Conservation (phyloP, 2,113 vertebrate genomes). For the Pachycephala philippinensis region DNA sequence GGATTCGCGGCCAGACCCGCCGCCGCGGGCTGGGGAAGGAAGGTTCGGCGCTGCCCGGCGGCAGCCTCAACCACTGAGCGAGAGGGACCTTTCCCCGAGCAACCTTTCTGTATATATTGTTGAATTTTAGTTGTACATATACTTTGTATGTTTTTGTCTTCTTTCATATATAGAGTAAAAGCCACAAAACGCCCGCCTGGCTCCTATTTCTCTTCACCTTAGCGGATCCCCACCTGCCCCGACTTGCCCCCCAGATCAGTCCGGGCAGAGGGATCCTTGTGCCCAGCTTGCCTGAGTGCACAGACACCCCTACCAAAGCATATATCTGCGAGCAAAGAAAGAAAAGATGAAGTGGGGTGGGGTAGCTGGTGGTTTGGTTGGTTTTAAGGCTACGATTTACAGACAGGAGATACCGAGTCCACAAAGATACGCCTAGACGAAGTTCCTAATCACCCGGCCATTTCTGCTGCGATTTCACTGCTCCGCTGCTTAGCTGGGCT, state of each 20-base stretch:
- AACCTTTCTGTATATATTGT: conserved; percentile 97
- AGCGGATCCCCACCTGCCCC: background rate
- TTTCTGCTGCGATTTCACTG: background rate
- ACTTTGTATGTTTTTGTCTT: conserved; percentile 99
- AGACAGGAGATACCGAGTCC: background rate
- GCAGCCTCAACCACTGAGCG: conserved; percentile 36
- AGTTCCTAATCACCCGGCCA: background rate
- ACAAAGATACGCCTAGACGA: background rate
- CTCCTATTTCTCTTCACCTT: conserved; percentile 67
- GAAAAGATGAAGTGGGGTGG: background rate
- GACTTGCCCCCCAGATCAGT: background rate
- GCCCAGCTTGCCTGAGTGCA: background rate
- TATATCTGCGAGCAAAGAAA: background rate
- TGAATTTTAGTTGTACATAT: conserved; percentile 97
- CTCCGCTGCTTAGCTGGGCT: background rate
- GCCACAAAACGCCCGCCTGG: conserved; percentile 77
- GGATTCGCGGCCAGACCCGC: conserved; percentile 22
- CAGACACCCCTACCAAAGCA: background rate
- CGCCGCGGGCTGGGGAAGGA: conserved; percentile 31
- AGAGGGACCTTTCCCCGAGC: conserved; percentile 73
- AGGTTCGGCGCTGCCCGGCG: conserved; percentile 25
- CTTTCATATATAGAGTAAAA: conserved; percentile 99
- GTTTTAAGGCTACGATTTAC: background rate
- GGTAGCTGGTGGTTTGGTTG: background rate
- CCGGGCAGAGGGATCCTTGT: background rate